Conservation (phyloP, 2,113 vertebrate genomes). For the Lichenostomus cassidix region DNA sequence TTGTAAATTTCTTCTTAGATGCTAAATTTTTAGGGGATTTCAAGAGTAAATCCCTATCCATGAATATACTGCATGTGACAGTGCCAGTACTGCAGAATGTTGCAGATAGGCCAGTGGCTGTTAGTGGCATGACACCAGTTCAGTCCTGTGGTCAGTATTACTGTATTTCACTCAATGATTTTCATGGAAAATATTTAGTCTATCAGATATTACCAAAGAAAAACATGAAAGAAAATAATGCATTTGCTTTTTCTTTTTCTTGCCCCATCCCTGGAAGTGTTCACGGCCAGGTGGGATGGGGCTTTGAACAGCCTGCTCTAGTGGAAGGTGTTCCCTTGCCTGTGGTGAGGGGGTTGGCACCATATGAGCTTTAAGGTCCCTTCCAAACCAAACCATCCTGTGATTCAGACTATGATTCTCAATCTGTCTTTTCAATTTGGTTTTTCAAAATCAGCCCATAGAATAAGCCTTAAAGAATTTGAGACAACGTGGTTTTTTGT, state of each 20-base stretch:
- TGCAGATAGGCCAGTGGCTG: neutral
- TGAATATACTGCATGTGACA: neutral
- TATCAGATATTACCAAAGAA: neutral
- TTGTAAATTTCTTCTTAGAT: neutral
- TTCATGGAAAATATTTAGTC: neutral
- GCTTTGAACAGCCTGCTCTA: neutral
- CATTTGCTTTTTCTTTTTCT: neutral
- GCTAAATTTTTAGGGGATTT: neutral
- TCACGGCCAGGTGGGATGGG: neutral
- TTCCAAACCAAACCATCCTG: neutral
- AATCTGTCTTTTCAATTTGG: neutral
- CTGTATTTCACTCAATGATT: neutral
- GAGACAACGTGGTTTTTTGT: neutral
- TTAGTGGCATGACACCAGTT: neutral
- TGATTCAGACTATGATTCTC: neutral
- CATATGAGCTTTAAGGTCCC: neutral
- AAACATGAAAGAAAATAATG: neutral
- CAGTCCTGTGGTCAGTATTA: neutral
- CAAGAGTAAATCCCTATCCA: neutral
- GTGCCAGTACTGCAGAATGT: neutral
- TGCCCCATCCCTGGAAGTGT: neutral
- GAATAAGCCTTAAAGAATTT: neutral
- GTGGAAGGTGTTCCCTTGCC: neutral
- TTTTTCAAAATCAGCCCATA: neutral
- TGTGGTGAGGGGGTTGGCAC: neutral